Conservation (phyloP, 2,888 invertebrate species). For the Amphipoea oculea region DNA sequence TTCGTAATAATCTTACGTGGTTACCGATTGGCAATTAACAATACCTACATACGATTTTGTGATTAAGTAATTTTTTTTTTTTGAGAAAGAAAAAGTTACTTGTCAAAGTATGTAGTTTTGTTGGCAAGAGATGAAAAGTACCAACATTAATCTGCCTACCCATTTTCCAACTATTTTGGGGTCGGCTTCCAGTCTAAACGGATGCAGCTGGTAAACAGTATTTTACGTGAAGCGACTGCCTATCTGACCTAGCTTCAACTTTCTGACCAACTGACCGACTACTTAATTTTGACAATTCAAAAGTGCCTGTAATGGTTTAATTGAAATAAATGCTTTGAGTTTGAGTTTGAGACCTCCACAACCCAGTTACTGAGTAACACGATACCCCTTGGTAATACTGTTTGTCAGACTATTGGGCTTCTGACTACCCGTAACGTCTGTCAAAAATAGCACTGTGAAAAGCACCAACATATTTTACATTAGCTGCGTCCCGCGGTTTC, state of each 20-base stretch:
- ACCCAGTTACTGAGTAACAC: neutral
- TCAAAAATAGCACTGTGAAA: neutral
- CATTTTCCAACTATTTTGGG: neutral
- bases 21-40: conserved; percentile 18
- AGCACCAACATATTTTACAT: neutral
- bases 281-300: no score
- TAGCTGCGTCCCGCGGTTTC: no score
- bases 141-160: neutral
- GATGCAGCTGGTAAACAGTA: neutral
- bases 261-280: no score
- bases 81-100: neutral
- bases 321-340: no score
- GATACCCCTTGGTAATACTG: neutral
- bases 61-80: conserved; percentile 17
- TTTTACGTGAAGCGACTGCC: neutral
- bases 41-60: neutral
- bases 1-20: conserved; percentile 18
- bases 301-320: no score
- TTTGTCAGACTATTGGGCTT: neutral
- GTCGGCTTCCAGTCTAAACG: neutral
- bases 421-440: neutral
- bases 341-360: no score
- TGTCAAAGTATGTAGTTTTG: neutral
- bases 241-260: no score
- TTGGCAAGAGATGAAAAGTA: neutral